Evolutionary conservation across 1,140 invertebrate genomes (phyloP), one percentile per base, ranked within the genome.

Genomic region (Psilanteris sp.): DNA sequence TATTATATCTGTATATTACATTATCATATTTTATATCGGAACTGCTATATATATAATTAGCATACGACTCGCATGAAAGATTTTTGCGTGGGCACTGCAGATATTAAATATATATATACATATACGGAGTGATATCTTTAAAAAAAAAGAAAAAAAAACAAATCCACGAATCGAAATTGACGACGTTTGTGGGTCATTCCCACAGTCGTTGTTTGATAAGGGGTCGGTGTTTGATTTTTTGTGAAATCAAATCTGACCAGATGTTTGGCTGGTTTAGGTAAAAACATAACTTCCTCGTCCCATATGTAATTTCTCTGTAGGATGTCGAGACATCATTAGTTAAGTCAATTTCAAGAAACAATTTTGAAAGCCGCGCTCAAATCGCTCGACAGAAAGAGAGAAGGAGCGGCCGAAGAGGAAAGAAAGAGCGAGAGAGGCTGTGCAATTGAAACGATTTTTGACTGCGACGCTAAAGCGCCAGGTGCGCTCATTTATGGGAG

Each of bases 221-320:
- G 79, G 76, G 71, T 66, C 55, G 66, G 48, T 41, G 67, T 67
- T 48, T 48, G 71, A 34, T 79, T 79, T 85, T 81, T 80, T 79
- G 79, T 85, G 83, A 85, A 87, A 87, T 79, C 81, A 83, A 87
- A 87, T 87, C 85, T 85, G 83, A 82, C 83, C 86, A 87, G 86
- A 87, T 87, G 85, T 68, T 54, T 55, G 26, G 18, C 79, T 76
- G 79, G 57, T 1, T 27, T 24, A 79, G 73, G 81, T 79, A 82
- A 83, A 83, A 81, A 82, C n/a, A 81, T 82, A 83, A 79, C 77
- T 78, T 67, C 52, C 34, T 27, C 26, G 36, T 18, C 2, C 34
- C 31, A 26, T 32, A 36, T 26, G 16, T 61, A 67, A 79, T 79
- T 80, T 29, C 52, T 72, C 78, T 74, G 79, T 74, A 75, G 81